Evolutionary conservation across 2,797 vertebrate species (phyloP), one percentile per base, ranked within the genome.

Genomic region (Neosilurus hyrtlii): DNA sequence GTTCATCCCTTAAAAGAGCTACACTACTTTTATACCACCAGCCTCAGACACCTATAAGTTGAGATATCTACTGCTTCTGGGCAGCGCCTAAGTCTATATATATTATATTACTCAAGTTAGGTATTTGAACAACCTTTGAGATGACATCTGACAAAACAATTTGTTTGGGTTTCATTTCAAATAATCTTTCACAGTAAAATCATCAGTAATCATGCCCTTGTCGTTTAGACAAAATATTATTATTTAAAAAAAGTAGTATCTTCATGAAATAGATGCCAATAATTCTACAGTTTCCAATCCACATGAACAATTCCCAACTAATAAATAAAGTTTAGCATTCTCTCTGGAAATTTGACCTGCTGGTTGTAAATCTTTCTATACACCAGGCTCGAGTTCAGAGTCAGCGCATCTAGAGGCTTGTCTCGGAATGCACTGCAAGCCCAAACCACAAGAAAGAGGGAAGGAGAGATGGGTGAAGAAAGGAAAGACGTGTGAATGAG

Each of bases 351-450:
- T 12, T 12, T 37, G 37, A 56, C 16, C 52, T 78, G 11, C 61
- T 73, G 68, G 35, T 26, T 80, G 61, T 80, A 79, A 80, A 74
- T 74, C 77, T 74, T 79, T 83, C 61, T 56, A 57, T 62, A 6
- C 68, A 79, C 26, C 65, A 56, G 80, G 80, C 78, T 81, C 61
- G 71, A 68, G 79, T 81, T 83, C 78, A 86, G 82, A 79, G 72
- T 85, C 80, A 76, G 70, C 86, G 66, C 86, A 82, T 88, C 85
- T 87, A 88, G 80, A 75, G 88, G 88, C 88, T 88, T 89, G 88
- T 88, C 84, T 75, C 73, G 86, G 88, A 89, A 89, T 89, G 88
- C 43, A 81, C 82, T 89, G 84, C 86, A 86, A 86, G 88, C 85
- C 88, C 81, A 86, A 88, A 86, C 86, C 72, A 51, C 75, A 35